Percentiles rank a stretch among this genome's conserved stretches.
Conservation (phyloP, 2,888 invertebrate species). For the Ariolimax columbianus region DNA sequence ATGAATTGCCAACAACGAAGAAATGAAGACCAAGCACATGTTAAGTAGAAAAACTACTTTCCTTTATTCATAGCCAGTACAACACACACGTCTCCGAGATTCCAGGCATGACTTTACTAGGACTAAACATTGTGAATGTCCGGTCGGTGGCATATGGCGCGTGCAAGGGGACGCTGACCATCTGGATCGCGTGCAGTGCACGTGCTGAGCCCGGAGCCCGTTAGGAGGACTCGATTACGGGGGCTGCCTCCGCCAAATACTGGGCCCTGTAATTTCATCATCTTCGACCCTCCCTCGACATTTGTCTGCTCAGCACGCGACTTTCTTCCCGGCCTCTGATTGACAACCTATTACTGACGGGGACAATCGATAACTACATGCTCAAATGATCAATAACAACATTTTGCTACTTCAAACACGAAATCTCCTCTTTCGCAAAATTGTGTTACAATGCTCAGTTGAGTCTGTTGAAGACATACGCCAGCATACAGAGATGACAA, state of each 20-base stretch:
- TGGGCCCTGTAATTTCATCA: conserved; percentile 51
- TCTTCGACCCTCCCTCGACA: conserved; percentile 47
- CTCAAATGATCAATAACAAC: conserved; percentile 4
- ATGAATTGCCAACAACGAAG: not conserved
- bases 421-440: not conserved
- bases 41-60: not conserved
- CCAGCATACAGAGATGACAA: too few species aligned
- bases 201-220: conserved; percentile 42
- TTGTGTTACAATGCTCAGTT: not conserved
- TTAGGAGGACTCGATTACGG: conserved; percentile 46
- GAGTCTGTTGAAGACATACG: too few species aligned
- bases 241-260: conserved; percentile 25
- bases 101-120: conserved; percentile 9
- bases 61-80: conserved; percentile 10
- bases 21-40: not conserved
- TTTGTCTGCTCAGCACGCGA: conserved; percentile 43
- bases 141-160: conserved; percentile 52
- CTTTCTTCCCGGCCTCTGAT: conserved; percentile 30
- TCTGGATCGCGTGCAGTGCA: conserved; percentile 51
- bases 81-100: not conserved
- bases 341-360: conserved; percentile 38
- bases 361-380: conserved; percentile 30
- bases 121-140: conserved; percentile 27
- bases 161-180: conserved; percentile 50
- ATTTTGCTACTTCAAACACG: not conserved